Conservation (phyloP, 2,888 invertebrate species). For the Mystacides longicornis region DNA sequence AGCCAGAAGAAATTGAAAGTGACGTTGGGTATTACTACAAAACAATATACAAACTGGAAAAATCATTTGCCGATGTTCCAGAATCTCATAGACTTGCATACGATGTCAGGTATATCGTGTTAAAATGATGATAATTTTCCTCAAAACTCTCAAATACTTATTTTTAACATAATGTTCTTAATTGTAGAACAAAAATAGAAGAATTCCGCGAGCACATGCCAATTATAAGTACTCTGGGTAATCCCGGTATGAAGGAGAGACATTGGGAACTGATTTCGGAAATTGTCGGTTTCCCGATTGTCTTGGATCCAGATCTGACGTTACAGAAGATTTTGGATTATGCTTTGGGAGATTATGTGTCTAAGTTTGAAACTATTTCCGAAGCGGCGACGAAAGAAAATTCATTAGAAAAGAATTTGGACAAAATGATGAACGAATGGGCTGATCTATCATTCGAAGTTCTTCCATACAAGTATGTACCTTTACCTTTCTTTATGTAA, state of each 20-base stretch:
- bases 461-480: slow-evolving; percentile 56
- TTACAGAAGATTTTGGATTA: slow-evolving; percentile 84
- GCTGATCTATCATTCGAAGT: slow-evolving; percentile 68
- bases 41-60: slow-evolving; percentile 81
- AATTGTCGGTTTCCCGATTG: slow-evolving; percentile 87
- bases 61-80: slow-evolving; percentile 71
- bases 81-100: slow-evolving; percentile 64
- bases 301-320: slow-evolving; percentile 74
- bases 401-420: slow-evolving; percentile 79
- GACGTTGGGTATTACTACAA: slow-evolving; percentile 65
- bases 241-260: slow-evolving; percentile 85
- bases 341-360: slow-evolving; percentile 78
- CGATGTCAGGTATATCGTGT: slow-evolving; percentile 40
- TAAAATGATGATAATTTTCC: background rate
- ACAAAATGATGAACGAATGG: slow-evolving; percentile 92
- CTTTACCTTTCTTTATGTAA: background rate
- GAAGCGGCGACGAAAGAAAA: slow-evolving; percentile 95
- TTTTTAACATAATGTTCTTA: slow-evolving; percentile 6
- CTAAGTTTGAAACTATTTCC: slow-evolving; percentile 85
- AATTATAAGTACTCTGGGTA: slow-evolving; percentile 87
- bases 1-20: slow-evolving; percentile 82
- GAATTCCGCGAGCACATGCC: slow-evolving; percentile 84
- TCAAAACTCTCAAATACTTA: background rate
- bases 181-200: slow-evolving; percentile 63
- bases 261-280: slow-evolving; percentile 96